Base-by-base conservation (phyloP, 2,113 vertebrate species). In the Nipponia nippon region DNA sequence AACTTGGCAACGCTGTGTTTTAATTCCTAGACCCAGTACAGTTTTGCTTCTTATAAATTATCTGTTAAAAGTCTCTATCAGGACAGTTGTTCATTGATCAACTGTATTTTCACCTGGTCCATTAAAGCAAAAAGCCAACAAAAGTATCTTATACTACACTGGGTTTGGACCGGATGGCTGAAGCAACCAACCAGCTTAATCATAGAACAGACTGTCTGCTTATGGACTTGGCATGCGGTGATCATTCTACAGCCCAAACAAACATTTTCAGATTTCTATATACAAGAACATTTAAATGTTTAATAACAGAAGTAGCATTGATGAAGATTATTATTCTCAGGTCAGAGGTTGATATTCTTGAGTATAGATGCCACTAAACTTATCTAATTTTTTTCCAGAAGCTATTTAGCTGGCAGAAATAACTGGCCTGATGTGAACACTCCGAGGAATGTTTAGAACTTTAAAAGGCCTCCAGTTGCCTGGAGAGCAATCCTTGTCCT, bases 361-460 rank as follows among this genome's bases (percentile, higher is more conserved):
- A 86, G 20, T 23, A 62, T 0, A 88, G 36, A 29, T 70, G 23
- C 16, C 58, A 90, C n/a, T 77, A 77, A 73, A 22, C 9, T 89
- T 14, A 82, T 36, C 23, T 34, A n/a, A 16, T 16, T 7, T 36
- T 49, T 88, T 79, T 92, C 16, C 30, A 90, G 77, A 90, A 75
- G 46, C 59, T 93, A 49, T 88, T 97, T 67, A 90, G 42, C 44
- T 75, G 27, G 56, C 46, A 92, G 82, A 87, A 97, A 89, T 91
- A 96, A 77, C 16, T 80, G 14, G 8, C 67, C 81, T 96, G 70
- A 85, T 83, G 66, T 55, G 62, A 96, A 70, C 46, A 87, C 81
- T 73, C 78, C 9, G 15, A 89, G 56, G 80, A 93, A 83, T 80
- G 81, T 61, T 89, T 26, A 90, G 84, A 87, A 80, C 65, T 92